Conservation (phyloP, 2,888 invertebrate species). For the Rhopalosiphum nymphaeae region DNA sequence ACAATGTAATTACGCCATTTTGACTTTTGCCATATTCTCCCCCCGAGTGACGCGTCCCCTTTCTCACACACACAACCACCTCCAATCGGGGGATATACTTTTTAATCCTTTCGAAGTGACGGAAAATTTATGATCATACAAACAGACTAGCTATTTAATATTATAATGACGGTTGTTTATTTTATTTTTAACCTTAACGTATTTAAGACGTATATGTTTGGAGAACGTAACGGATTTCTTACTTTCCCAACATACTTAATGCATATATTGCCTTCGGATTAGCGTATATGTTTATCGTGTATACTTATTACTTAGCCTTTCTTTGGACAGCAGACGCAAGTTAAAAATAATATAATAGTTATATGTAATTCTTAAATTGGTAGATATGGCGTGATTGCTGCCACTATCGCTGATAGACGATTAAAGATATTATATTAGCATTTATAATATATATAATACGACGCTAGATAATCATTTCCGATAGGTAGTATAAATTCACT, state of each 20-base stretch:
- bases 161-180: slow-evolving; percentile 1
- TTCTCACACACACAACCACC: not conserved
- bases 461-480: not conserved
- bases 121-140: slow-evolving; percentile 31
- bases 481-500: not conserved
- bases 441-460: not conserved
- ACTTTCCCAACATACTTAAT: not conserved
- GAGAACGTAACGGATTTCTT: not conserved
- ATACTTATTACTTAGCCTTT: not conserved
- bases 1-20: slow-evolving; percentile 61
- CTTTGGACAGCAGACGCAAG: not conserved
- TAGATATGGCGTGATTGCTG: not conserved
- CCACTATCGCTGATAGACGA: not conserved
- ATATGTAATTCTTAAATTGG: not conserved
- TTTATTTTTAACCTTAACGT: not conserved
- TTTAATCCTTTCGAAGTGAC: slow-evolving; percentile 45
- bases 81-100: not conserved
- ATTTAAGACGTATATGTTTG: not conserved
- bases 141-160: not conserved
- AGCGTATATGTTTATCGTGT: not conserved
- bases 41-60: not conserved
- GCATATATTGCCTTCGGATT: not conserved
- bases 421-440: not conserved
- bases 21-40: slow-evolving; percentile 57
- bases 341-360: not conserved